Conservation (phyloP, 2,113 vertebrate genomes). For the Tetrax tetrax region DNA sequence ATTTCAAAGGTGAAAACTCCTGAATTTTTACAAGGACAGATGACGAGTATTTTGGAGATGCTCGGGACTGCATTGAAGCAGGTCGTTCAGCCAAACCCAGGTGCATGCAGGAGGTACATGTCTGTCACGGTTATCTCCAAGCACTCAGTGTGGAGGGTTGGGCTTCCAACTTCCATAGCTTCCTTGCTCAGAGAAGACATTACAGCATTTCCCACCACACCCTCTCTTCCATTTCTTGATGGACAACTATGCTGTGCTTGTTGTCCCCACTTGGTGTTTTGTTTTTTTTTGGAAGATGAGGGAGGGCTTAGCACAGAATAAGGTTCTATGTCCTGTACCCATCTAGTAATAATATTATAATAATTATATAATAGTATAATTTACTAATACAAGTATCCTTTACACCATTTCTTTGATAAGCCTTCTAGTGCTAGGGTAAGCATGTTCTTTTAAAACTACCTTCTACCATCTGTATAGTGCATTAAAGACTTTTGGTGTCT, state of each 20-base stretch:
- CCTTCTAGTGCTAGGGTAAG: neutral
- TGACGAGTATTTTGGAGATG: neutral
- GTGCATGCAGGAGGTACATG: fast-evolving
- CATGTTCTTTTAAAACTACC: neutral
- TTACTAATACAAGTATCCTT: neutral
- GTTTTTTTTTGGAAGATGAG: neutral
- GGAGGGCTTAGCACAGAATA: neutral
- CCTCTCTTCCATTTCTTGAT: neutral
- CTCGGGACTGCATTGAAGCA: fast-evolving
- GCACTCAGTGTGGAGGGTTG: fast-evolving
- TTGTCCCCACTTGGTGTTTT: no score
- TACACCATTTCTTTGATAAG: neutral
- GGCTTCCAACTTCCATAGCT: neutral
- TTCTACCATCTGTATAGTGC: neutral
- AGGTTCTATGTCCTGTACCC: neutral
- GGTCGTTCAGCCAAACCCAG: fast-evolving
- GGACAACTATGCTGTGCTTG: fast-evolving
- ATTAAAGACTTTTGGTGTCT: slow-evolving; percentile 29
- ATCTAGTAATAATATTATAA: neutral
- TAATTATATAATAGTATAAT: neutral
- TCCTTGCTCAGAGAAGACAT: neutral
- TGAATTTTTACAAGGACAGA: neutral
- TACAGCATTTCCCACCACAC: neutral
- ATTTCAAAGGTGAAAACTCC: neutral
- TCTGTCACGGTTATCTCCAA: neutral